Percentiles rank a stretch among this genome's conserved stretches.
phyloP scores from a whole-genome alignment of 2,113 vertebrate genomes.

The Thalassoma bifasciatum region DNA sequence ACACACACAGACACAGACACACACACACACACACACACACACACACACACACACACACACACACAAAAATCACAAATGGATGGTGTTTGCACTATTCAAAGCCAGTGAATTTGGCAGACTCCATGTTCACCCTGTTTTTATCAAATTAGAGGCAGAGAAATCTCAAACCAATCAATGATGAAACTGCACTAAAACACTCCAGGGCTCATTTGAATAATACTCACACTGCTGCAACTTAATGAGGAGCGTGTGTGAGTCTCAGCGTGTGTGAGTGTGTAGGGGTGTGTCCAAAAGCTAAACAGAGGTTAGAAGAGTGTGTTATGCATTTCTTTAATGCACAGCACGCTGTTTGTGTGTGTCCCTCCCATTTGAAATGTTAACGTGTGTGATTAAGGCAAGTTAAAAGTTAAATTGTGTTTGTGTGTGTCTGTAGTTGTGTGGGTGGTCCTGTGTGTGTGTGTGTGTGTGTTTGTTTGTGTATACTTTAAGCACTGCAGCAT shows the following conservation, averaged over 20 bases:
- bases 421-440: slow-evolving; percentile 9
- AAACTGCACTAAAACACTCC: slow-evolving; percentile 56
- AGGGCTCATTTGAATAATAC: slow-evolving; percentile 55
- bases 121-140: slow-evolving; percentile 42
- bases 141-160: slow-evolving; percentile 61
- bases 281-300: not conserved
- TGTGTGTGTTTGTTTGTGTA: slow-evolving; percentile 6
- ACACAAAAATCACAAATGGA: slow-evolving; percentile 11
- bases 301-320: slow-evolving; percentile 7
- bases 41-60: slow-evolving; percentile 29
- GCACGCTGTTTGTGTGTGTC: slow-evolving; percentile 15
- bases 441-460: not conserved
- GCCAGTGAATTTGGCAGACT: slow-evolving; percentile 48
- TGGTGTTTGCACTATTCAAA: slow-evolving; percentile 47
- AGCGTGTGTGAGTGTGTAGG: slow-evolving; percentile 5
- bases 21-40: slow-evolving; percentile 34
- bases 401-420: slow-evolving; percentile 42
- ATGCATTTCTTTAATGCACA: not conserved
- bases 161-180: slow-evolving; percentile 60
- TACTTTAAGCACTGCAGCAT: slow-evolving; percentile 38
- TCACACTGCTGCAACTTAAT: slow-evolving; percentile 43
- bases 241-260: slow-evolving; percentile 13
- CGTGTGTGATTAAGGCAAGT: slow-evolving; percentile 58
- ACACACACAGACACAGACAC: slow-evolving; percentile 29
- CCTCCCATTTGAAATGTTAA: slow-evolving; percentile 65